Conservation (phyloP, 2,113 vertebrate genomes). For the Mormyrus iriodes region DNA sequence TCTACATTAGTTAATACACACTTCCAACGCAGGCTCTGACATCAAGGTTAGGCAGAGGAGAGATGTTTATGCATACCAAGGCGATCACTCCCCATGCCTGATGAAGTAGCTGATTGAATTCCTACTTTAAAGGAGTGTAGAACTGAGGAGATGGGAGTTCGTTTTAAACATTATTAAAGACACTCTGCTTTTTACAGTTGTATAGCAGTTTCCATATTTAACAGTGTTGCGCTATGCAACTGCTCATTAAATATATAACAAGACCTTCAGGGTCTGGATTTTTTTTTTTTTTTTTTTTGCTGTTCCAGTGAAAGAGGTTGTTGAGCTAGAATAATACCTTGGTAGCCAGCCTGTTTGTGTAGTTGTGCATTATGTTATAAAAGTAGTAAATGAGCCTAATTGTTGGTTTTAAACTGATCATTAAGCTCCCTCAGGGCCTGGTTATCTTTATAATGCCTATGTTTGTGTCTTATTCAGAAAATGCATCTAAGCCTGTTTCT, state of each 20-base stretch:
- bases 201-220: conserved; percentile 2
- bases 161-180: not conserved
- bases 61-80: conserved; percentile 5
- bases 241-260: not conserved
- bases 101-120: conserved; percentile 8
- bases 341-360: not conserved
- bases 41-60: conserved; percentile 5
- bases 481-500: not conserved
- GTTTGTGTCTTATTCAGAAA: not conserved
- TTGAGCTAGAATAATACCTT: not conserved
- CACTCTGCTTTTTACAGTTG: not conserved
- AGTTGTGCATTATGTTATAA: not conserved
- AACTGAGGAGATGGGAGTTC: not conserved
- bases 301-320: not conserved
- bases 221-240: not conserved
- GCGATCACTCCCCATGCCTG: not conserved
- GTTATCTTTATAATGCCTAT: not conserved
- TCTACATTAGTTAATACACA: not conserved
- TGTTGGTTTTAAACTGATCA: not conserved
- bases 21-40: not conserved
- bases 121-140: not conserved
- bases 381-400: not conserved
- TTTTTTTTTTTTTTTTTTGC: not conserved
- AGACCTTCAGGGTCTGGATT: not conserved
- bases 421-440: not conserved